These are phyloP conservation scores for Xestia rhomboidea DNA, from an alignment of 2,888 invertebrate genomes.

Conservation along the genomic window DNA sequence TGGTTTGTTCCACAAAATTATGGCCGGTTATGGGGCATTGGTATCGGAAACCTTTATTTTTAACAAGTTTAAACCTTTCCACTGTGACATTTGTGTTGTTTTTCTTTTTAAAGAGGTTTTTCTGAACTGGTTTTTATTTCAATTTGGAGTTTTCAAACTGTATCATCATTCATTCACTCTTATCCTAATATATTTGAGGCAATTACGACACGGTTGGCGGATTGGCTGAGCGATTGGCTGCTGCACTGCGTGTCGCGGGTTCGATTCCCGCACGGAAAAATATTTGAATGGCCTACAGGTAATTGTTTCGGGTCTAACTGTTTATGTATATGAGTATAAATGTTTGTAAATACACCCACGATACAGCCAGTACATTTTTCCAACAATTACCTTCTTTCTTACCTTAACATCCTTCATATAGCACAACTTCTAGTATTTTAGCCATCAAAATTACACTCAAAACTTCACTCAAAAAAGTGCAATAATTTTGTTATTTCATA, in stretches of 20 bases:
- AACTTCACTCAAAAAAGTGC: not conserved
- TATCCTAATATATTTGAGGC: not conserved
- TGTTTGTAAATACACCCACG: not conserved
- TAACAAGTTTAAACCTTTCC: constrained; percentile 64
- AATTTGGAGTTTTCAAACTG: not conserved
- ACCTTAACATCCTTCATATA: not conserved
- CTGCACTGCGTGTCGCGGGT: too few relatives aligned
- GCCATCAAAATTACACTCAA: not conserved
- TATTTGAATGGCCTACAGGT: not conserved
- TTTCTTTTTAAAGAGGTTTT: constrained; percentile 20
- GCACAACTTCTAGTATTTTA: not conserved
- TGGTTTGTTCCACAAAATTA: constrained; percentile 67
- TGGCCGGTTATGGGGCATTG: constrained; percentile 36
- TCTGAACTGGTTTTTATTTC: not conserved
- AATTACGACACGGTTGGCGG: too few relatives aligned
- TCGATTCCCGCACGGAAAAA: not conserved
- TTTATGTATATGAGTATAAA: not conserved
- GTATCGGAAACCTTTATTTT: constrained; percentile 66
- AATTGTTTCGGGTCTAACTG: not conserved
- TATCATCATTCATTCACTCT: not conserved
- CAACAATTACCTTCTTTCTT: not conserved
- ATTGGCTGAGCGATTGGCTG: too few relatives aligned
- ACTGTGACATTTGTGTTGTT: constrained; percentile 25
- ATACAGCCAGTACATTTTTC: too few relatives aligned
- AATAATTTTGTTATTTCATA: not conserved